A percentile compares a stretch with the other conserved stretches of the same genome.
phyloP scores from a whole-genome alignment of 2,888 invertebrate species.

The Zhuqinia jingwanae region DNA sequence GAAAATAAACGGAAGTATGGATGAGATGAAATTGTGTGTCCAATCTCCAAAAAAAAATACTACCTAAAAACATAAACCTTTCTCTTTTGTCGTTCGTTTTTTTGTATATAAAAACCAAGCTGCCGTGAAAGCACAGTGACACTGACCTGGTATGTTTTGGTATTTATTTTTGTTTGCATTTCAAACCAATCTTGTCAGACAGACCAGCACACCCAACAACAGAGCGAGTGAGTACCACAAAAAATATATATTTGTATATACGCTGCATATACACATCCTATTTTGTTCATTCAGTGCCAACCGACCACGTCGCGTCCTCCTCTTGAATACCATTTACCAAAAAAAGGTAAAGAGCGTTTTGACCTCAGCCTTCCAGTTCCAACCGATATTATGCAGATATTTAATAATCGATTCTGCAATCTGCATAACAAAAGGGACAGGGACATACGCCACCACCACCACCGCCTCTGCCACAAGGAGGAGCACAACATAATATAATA shows the following conservation, averaged over 20 bases:
- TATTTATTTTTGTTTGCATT: too few relatives aligned
- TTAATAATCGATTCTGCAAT: slow-evolving; percentile 55
- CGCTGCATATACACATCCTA: too few relatives aligned
- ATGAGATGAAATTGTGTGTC: slow-evolving; percentile 28
- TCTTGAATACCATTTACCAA: not conserved
- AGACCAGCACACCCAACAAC: too few relatives aligned
- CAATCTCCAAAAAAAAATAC: not conserved
- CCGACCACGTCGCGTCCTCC: not conserved
- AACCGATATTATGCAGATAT: slow-evolving; percentile 31
- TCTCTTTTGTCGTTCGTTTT: too few relatives aligned
- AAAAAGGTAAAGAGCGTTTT: not conserved
- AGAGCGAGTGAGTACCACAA: too few relatives aligned
- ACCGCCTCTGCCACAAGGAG: too few relatives aligned
- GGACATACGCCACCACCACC: too few relatives aligned
- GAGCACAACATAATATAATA: not conserved
- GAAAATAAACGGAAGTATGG: not conserved
- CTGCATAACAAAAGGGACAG: slow-evolving; percentile 45
- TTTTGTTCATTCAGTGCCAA: not conserved
- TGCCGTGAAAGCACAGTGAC: not conserved
- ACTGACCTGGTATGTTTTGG: not conserved
- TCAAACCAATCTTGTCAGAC: too few relatives aligned
- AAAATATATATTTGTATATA: not conserved
- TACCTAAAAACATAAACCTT: not conserved
- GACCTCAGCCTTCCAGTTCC: not conserved
- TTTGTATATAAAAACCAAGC: too few relatives aligned